Evolutionary conservation across 2,888 invertebrate species (phyloP), one percentile per base, ranked within the genome.

Genomic region (Pyrocoelia pectoralis): DNA sequence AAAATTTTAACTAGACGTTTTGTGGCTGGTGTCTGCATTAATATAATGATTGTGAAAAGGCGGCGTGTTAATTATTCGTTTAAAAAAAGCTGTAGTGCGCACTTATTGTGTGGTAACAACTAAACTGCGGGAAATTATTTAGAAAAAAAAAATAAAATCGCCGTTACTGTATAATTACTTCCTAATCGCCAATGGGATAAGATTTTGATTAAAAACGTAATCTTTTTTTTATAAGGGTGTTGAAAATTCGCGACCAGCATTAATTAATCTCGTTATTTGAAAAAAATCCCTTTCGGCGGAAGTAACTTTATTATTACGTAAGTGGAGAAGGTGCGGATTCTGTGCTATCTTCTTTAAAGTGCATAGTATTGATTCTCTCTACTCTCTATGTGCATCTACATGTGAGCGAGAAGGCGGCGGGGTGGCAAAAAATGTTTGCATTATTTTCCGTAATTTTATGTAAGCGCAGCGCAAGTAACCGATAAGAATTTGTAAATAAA

Each of bases 281-380:
- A 8, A 24, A 24, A 24, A 24, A 24, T 24, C 24, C 24, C 10
- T n/a, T 33, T 10, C n/a, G 33, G n/a, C 33, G 33, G 33, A 33
- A 33, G 33, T 33, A 33, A 33, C 33, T 33, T 33, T 17, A 46
- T 46, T 46, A 48, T 61, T 56, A 60, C 54, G 49, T 61, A 58
- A 46, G 61, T 14, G 53, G 56, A 56, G 60, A 56, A 56, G 53
- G 29, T 55, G 52, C 51, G 40, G 40, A 48, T 69, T 67, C 70
- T 62, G 75, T 73, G 67, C 72, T 75, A 78, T 78, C 78, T 72
- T 76, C 79, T 79, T 79, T 79, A 79, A 79, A 76, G 70, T 77
- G 77, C 79, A 76, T 70, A 72, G 77, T 79, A 79, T 79, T 79
- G 79, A 79, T 79, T 78, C 73, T 70, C 67, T 69, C 70, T 46